Evolutionary conservation across 2,888 invertebrate genomes (phyloP).

Genomic region (Psococerastis gibbosa): DNA sequence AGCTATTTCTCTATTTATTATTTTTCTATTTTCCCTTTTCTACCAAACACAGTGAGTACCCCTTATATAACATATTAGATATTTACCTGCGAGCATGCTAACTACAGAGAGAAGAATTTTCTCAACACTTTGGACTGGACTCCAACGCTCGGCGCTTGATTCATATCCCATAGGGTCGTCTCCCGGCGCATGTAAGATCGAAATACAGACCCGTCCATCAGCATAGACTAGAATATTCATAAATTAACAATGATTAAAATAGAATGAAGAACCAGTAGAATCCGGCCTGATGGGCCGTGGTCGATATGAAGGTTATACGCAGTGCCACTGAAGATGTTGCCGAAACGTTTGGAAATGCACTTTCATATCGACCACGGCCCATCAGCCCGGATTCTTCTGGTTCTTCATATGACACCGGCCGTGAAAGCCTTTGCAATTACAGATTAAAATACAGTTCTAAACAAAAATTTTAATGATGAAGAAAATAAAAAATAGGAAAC

Average conservation of each 20-base stretch:
- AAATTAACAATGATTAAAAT: slow-evolving; percentile 12
- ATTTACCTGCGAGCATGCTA: slow-evolving; percentile 82
- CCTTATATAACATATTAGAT: too few relatives aligned
- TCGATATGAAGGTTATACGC: too few relatives aligned
- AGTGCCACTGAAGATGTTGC: too few relatives aligned
- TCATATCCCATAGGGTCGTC: slow-evolving; percentile 99
- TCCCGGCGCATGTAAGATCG: slow-evolving; percentile 95
- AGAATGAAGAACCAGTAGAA: too few relatives aligned
- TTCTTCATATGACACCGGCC: slow-evolving; percentile 2
- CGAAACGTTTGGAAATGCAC: too few relatives aligned
- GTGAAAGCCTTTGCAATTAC: too few relatives aligned
- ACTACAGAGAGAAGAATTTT: slow-evolving; percentile 96
- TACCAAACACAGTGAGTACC: too few relatives aligned
- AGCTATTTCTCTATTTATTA: too few relatives aligned
- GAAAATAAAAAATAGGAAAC: slow-evolving; percentile 6
- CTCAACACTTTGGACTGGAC: slow-evolving; percentile 98
- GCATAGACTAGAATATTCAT: slow-evolving; percentile 54
- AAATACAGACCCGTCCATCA: slow-evolving; percentile 97
- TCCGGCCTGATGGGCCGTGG: too few relatives aligned
- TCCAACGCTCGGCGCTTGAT: slow-evolving; percentile 95
- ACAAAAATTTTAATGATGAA: slow-evolving; percentile 1
- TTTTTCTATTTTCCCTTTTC: too few relatives aligned
- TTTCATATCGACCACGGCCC: too few relatives aligned
- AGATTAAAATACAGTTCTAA: neutral
- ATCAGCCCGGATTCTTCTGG: too few relatives aligned